Conservation (phyloP, 2,113 vertebrate genomes). For the Connochaetes taurinus region DNA sequence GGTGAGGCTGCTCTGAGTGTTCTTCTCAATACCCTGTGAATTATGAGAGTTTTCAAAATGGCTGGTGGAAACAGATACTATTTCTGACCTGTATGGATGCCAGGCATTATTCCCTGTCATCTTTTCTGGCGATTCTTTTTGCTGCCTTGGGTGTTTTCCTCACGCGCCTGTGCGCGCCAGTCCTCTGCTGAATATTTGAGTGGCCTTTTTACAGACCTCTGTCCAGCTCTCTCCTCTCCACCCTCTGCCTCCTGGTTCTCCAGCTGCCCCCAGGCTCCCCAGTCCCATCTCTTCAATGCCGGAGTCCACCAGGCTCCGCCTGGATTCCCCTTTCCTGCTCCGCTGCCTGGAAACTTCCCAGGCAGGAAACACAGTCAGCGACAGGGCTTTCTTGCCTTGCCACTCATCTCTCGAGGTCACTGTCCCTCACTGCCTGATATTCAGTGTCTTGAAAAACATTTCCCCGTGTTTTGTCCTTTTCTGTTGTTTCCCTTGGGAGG, state of each 20-base stretch:
- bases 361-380: accelerated
- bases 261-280: too few relatives aligned
- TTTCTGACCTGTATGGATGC: not conserved
- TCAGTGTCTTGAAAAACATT: not conserved
- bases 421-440: not conserved
- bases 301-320: not conserved
- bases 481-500: not conserved
- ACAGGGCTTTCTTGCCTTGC: not conserved
- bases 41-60: not conserved
- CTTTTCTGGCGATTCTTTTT: too few relatives aligned
- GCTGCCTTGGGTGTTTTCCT: not conserved
- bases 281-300: not conserved
- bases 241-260: not conserved
- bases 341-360: not conserved
- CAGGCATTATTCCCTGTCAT: not conserved
- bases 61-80: too few relatives aligned
- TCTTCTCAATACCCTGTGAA: not conserved
- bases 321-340: not conserved
- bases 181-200: not conserved
- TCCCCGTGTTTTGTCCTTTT: not conserved
- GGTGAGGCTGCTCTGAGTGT: not conserved
- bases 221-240: not conserved
- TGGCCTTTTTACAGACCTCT: not conserved
- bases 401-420: not conserved
- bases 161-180: too few relatives aligned